Percentiles rank a stretch among this genome's conserved stretches.
These are phyloP conservation scores for Aphelenchoides fujianensis DNA, from an alignment of 1,140 invertebrate genomes.

Conservation along the genomic window DNA sequence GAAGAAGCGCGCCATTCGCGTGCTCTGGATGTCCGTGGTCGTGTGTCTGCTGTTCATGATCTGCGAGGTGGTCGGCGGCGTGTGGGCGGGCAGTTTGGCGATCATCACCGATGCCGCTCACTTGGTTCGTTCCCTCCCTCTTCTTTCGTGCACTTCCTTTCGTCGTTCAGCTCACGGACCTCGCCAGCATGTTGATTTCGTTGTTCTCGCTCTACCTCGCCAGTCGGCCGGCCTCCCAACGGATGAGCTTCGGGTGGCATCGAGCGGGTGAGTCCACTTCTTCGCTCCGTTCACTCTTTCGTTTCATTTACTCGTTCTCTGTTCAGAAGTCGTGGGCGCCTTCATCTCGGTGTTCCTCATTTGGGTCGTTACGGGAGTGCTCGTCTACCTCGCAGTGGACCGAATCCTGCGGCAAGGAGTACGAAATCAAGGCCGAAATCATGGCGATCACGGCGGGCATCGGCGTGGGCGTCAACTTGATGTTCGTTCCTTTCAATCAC, in stretches of 20 bases:
- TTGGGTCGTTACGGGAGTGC: slow-evolving; percentile 92
- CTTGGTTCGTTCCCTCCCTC: slow-evolving; percentile 65
- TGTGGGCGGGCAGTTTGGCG: slow-evolving; percentile 84
- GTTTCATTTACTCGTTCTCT: slow-evolving; percentile 25
- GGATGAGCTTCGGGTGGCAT: slow-evolving; percentile 78
- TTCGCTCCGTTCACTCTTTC: slow-evolving; percentile 5
- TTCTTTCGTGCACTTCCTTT: not conserved
- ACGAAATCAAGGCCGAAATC: slow-evolving; percentile 79
- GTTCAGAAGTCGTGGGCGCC: slow-evolving; percentile 86
- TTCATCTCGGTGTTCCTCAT: slow-evolving; percentile 89
- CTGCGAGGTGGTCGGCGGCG: slow-evolving; percentile 72
- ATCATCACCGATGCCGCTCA: slow-evolving; percentile 92
- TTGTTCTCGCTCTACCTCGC: slow-evolving; percentile 87
- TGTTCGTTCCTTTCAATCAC: slow-evolving; percentile 71
- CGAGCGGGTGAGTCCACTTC: slow-evolving; percentile 69
- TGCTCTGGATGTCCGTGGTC: slow-evolving; percentile 55
- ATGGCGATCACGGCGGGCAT: slow-evolving; percentile 92
- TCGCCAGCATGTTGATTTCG: slow-evolving; percentile 94
- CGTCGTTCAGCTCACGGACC: slow-evolving; percentile 74
- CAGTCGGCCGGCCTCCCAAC: slow-evolving; percentile 77
- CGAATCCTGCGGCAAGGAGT: slow-evolving; percentile 76
- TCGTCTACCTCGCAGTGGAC: slow-evolving; percentile 85
- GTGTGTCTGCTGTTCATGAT: slow-evolving; percentile 60
- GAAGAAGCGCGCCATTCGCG: slow-evolving; percentile 40
- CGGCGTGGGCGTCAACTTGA: slow-evolving; percentile 85